phyloP scores from a whole-genome alignment of 2,888 invertebrate genomes.

The Phragmatobia fuliginosa region DNA sequence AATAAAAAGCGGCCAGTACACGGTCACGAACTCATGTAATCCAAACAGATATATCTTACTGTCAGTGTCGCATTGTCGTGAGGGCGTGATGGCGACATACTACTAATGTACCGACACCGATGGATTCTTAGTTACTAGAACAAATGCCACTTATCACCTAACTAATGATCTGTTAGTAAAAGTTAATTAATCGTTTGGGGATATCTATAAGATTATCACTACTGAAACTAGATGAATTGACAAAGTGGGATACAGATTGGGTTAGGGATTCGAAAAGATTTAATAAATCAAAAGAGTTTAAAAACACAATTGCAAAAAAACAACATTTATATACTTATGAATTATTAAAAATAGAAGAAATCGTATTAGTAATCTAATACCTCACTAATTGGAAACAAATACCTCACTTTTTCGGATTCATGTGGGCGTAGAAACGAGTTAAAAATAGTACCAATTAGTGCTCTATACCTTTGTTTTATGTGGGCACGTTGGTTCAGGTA shows the following conservation, averaged over 20 bases:
- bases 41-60: conserved; percentile 75
- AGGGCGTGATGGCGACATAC: conserved; percentile 48
- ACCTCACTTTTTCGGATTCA: neutral
- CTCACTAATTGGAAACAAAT: neutral
- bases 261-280: neutral
- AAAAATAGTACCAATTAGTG: neutral
- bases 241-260: neutral
- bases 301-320: no score
- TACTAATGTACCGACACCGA: conserved; percentile 31
- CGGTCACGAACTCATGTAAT: conserved; percentile 72
- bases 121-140: conserved; percentile 29
- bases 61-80: conserved; percentile 61
- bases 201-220: conserved; percentile 22
- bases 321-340: neutral
- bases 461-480: neutral
- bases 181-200: conserved; percentile 47
- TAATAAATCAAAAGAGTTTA: neutral
- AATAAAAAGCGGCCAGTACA: conserved; percentile 65
- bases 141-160: conserved; percentile 46
- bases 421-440: neutral
- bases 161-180: conserved; percentile 45
- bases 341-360: neutral
- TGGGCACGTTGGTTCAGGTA: neutral
- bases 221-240: conserved; percentile 9
- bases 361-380: neutral